phyloP scores from a whole-genome alignment of 2,797 vertebrate genomes.

The Gymnopithys bicolor region DNA sequence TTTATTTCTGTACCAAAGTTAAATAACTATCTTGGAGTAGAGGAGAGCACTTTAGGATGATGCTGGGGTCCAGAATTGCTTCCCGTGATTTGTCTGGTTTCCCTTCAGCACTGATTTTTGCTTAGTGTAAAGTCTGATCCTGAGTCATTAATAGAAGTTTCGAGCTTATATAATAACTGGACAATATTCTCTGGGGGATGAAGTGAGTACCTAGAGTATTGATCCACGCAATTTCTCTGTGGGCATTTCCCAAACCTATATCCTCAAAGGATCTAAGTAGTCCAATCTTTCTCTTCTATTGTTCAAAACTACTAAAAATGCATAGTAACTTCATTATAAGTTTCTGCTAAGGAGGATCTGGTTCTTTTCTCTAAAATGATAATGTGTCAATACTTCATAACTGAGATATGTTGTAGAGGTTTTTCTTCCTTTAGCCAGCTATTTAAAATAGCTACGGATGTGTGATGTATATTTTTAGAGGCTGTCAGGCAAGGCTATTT shows the following conservation, averaged over 20 bases:
- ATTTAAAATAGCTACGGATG: slow-evolving; percentile 12
- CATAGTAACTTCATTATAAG: not conserved
- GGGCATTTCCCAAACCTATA: not conserved
- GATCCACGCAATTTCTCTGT: not conserved
- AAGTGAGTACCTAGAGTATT: not conserved
- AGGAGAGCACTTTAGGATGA: not conserved
- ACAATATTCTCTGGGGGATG: not conserved
- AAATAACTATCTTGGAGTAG: not conserved
- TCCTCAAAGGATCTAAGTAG: not conserved
- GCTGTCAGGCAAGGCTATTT: slow-evolving; percentile 35
- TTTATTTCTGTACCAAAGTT: not conserved
- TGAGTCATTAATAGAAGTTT: not conserved
- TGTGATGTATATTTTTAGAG: slow-evolving; percentile 37
- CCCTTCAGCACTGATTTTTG: not conserved
- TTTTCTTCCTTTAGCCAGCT: slow-evolving; percentile 35
- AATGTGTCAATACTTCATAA: not conserved
- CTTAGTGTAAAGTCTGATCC: not conserved
- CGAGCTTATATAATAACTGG: not conserved
- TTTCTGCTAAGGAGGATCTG: not conserved
- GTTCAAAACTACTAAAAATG: not conserved
- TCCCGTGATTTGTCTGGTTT: not conserved
- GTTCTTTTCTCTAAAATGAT: not conserved
- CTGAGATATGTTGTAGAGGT: not conserved
- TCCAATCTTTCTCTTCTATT: not conserved
- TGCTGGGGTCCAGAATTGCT: not conserved